Percentiles rank a stretch among this genome's conserved stretches.
Evolutionary conservation across 2,888 invertebrate genomes (phyloP).

Genomic region (Orthonychiurus folsomi): DNA sequence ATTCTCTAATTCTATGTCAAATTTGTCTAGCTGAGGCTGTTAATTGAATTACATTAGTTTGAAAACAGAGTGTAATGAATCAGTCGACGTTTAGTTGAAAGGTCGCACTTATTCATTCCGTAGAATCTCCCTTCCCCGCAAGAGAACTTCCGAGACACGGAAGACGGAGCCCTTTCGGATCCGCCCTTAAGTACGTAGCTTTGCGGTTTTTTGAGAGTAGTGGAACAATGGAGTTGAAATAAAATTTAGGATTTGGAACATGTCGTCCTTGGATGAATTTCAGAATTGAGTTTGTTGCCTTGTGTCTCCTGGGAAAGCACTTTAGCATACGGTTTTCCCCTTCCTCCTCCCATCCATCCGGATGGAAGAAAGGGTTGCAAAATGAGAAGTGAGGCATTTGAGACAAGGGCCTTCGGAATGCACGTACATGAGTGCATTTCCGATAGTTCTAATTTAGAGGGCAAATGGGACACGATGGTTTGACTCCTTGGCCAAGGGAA

Average conservation of each 20-base stretch:
- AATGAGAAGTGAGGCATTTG: not conserved
- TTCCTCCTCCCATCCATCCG: not conserved
- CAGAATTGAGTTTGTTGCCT: not conserved
- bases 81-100: not conserved
- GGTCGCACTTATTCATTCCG: not conserved
- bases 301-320: not conserved
- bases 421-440: slow-evolving; percentile 1
- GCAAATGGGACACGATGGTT: slow-evolving; percentile 8
- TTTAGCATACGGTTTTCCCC: not conserved
- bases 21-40: no score
- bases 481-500: not conserved
- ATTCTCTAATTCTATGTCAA: no score
- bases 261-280: not conserved
- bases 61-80: not conserved
- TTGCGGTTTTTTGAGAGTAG: not conserved
- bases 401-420: slow-evolving; percentile 7
- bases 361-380: not conserved
- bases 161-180: no score
- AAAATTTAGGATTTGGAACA: not conserved
- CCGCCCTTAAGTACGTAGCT: no score
- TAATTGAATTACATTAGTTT: not conserved
- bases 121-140: not conserved
- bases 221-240: not conserved
- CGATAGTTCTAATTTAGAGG: slow-evolving; percentile 14
- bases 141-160: not conserved